phyloP scores from a whole-genome alignment of 2,797 vertebrate species.

The Sitta carolinensis region DNA sequence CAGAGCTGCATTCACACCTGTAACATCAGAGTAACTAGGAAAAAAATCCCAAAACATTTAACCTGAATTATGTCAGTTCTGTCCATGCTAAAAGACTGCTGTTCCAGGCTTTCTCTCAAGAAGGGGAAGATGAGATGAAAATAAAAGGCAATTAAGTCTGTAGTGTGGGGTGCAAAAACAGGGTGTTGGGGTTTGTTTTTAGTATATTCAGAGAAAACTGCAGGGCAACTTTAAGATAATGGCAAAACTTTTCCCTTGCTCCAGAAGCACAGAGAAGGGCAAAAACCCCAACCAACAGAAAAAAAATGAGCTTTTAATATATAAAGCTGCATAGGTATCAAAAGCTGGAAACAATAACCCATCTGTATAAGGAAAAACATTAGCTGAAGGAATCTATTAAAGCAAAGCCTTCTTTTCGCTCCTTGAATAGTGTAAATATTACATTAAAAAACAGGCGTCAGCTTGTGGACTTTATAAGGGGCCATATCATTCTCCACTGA shows the following conservation, averaged over 20 bases:
- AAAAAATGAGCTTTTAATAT: neutral
- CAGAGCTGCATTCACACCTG: neutral
- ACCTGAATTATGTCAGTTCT: neutral
- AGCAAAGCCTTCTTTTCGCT: slow-evolving; percentile 61
- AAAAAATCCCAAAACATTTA: neutral
- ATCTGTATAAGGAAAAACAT: slow-evolving; percentile 53
- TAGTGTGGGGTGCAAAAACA: neutral
- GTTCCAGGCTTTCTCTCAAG: neutral
- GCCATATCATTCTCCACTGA: slow-evolving; percentile 57
- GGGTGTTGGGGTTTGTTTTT: fast-evolving
- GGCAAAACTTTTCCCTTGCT: neutral
- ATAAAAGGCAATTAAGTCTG: neutral
- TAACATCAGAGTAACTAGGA: neutral
- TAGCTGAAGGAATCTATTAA: slow-evolving; percentile 64
- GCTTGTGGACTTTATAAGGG: slow-evolving; percentile 53
- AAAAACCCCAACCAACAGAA: neutral
- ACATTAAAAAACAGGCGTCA: slow-evolving; percentile 64
- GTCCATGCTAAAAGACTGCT: neutral
- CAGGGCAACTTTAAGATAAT: neutral
- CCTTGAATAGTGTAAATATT: slow-evolving; percentile 67
- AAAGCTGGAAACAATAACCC: slow-evolving; percentile 65
- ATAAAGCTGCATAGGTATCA: slow-evolving; percentile 26
- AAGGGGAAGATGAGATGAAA: neutral
- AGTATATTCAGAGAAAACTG: neutral
- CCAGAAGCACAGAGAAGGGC: neutral